Percentiles rank a stretch among this genome's conserved stretches.
Evolutionary conservation across 2,797 vertebrate species (phyloP).

Genomic region (Natrix natrix): DNA sequence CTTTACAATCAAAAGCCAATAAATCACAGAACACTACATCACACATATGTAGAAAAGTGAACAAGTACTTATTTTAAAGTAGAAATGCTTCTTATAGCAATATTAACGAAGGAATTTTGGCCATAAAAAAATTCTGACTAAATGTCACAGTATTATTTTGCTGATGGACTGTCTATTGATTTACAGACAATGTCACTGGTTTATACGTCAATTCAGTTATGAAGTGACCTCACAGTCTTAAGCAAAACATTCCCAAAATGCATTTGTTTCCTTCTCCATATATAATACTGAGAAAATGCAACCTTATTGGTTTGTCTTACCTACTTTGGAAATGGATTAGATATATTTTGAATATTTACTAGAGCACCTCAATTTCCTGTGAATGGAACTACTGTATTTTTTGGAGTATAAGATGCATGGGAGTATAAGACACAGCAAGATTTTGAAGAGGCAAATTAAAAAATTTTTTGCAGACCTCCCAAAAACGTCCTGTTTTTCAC

Average conservation of each 20-base stretch:
- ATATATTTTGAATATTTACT: background rate
- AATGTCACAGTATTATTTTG: background rate
- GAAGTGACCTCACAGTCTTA: background rate
- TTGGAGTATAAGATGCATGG: no score
- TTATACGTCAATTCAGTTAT: background rate
- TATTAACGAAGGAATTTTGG: background rate
- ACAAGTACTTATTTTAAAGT: background rate
- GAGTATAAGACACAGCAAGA: no score
- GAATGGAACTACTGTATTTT: background rate
- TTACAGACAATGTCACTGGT: background rate
- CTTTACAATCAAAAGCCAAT: background rate
- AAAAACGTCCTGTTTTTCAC: no score
- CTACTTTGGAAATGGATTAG: background rate
- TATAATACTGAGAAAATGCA: background rate
- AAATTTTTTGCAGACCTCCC: no score
- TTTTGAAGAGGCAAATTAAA: no score
- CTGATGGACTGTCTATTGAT: background rate
- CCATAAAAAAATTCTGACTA: background rate
- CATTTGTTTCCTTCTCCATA: background rate
- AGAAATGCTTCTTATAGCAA: background rate
- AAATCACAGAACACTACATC: background rate
- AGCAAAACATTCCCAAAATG: background rate
- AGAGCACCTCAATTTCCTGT: background rate
- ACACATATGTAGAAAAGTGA: background rate
- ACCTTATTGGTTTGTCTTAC: background rate